phyloP scores from a whole-genome alignment of 2,888 invertebrate species.

The Lagria hirta region DNA sequence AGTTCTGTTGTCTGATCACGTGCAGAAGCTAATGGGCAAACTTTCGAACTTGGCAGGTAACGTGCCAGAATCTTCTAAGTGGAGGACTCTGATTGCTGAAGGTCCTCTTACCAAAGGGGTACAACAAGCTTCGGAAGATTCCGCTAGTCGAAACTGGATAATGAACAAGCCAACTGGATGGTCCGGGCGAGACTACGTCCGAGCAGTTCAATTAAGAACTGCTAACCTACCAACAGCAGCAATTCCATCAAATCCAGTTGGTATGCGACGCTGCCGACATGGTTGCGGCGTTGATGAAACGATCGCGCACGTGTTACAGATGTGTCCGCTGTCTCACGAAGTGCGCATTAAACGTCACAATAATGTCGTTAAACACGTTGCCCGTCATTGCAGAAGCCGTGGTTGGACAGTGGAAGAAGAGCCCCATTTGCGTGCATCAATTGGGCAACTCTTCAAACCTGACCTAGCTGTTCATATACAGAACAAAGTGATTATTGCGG shows the following conservation, averaged over 20 bases:
- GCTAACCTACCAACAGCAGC: constrained; percentile 8
- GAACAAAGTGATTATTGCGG: too few species aligned
- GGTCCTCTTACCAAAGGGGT: constrained; percentile 21
- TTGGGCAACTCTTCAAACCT: too few species aligned
- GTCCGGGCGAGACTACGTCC: too few species aligned
- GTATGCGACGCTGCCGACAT: background rate
- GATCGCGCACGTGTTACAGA: too few species aligned
- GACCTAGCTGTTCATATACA: constrained; percentile 2
- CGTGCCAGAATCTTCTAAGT: constrained; percentile 3
- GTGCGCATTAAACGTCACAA: too few species aligned
- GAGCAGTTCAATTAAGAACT: constrained; percentile 5
- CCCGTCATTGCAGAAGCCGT: too few species aligned
- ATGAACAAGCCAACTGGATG: too few species aligned
- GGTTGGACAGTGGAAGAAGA: too few species aligned
- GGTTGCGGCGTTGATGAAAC: too few species aligned
- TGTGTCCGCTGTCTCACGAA: too few species aligned
- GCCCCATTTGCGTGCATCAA: too few species aligned
- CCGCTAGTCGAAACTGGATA: constrained; percentile 16
- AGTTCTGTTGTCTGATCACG: constrained; percentile 15
- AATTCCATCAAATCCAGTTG: constrained; percentile 6
- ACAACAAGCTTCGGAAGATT: constrained; percentile 16
- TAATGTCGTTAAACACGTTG: too few species aligned
- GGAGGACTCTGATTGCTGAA: constrained; percentile 8
- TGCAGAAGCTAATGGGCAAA: background rate
- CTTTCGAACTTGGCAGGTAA: constrained; percentile 9